Evolutionary conservation across 2,113 vertebrate genomes (phyloP).

Genomic region (Donacobius atricapilla): DNA sequence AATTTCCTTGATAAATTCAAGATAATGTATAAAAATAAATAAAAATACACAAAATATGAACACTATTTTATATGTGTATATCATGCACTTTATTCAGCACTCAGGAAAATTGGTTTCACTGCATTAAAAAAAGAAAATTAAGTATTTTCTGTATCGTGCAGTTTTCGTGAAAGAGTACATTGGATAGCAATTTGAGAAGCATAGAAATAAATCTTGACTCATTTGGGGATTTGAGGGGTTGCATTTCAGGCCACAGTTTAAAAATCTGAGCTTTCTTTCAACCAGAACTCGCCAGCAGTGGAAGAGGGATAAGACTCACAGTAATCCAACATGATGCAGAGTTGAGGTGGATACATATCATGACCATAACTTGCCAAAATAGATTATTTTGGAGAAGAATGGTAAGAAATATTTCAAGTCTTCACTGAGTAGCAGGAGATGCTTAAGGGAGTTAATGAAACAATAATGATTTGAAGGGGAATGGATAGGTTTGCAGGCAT

Average conservation of each 20-base stretch:
- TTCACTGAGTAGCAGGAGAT: background rate
- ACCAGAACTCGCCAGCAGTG: background rate
- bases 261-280: background rate
- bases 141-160: background rate
- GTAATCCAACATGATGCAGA: background rate
- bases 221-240: too few relatives aligned
- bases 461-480: fast-evolving
- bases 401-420: background rate
- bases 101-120: background rate
- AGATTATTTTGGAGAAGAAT: background rate
- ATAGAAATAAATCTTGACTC: background rate
- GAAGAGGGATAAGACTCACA: background rate
- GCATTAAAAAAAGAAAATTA: background rate
- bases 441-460: background rate
- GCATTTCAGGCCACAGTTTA: background rate
- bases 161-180: background rate
- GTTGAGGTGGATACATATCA: fast-evolving
- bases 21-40: background rate
- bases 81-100: background rate
- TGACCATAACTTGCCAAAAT: background rate
- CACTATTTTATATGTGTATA: background rate
- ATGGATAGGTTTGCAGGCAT: background rate
- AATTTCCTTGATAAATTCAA: background rate
- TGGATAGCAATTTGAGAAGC: background rate
- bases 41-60: background rate